phyloP scores from a whole-genome alignment of 2,888 invertebrate species.

The Drosophila multiciliata region DNA sequence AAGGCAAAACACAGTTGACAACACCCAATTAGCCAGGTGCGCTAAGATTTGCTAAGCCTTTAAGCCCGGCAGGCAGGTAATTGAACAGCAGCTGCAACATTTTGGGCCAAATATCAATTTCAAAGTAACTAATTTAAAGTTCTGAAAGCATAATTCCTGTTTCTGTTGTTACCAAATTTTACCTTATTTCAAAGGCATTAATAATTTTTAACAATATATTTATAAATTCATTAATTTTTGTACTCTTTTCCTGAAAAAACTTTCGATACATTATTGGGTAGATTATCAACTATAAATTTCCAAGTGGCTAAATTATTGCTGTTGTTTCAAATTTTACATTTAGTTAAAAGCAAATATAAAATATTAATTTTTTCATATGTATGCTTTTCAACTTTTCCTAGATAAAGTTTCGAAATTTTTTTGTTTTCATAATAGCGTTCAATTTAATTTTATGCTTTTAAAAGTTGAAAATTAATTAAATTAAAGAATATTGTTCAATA shows the following conservation, averaged over 20 bases:
- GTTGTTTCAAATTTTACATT: neutral
- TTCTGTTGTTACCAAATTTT: neutral
- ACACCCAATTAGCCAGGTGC: slow-evolving; percentile 44
- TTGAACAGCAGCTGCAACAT: slow-evolving; percentile 24
- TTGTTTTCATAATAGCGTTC: too few species aligned
- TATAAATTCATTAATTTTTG: neutral
- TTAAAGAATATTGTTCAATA: neutral
- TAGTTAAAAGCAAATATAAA: too few species aligned
- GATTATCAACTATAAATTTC: neutral
- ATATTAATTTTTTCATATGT: neutral
- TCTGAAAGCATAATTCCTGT: neutral
- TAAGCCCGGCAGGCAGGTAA: slow-evolving; percentile 28
- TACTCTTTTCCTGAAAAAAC: neutral
- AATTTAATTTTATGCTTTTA: too few species aligned
- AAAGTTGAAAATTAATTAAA: neutral
- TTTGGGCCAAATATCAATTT: neutral
- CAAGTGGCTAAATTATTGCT: neutral
- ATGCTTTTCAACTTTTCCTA: too few species aligned
- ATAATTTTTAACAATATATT: neutral
- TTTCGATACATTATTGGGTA: neutral
- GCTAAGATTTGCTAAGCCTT: neutral
- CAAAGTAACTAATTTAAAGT: slow-evolving; percentile 12
- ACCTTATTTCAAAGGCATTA: neutral
- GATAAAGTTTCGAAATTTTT: neutral
- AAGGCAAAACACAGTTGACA: slow-evolving; percentile 15